Evolutionary conservation across 2,113 vertebrate species (phyloP).

Genomic region (Dolichotis patagonum): DNA sequence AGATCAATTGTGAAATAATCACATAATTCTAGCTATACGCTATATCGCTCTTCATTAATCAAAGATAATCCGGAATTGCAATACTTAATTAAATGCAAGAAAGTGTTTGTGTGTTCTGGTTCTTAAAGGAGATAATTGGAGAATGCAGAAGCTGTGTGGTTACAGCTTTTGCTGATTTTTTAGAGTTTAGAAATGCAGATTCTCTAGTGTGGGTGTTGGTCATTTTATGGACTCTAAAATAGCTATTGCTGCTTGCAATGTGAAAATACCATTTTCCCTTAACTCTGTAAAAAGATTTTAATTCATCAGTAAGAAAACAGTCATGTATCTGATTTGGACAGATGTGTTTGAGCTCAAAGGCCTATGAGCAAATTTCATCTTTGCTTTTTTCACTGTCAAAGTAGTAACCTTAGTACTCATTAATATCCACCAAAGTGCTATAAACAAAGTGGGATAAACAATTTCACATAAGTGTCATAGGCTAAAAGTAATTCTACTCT

Average conservation of each 20-base stretch:
- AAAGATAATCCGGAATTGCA: conserved; percentile 83
- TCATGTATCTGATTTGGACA: not conserved
- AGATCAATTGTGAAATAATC: conserved; percentile 84
- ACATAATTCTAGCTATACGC: conserved; percentile 82
- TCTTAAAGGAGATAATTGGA: conserved; percentile 80
- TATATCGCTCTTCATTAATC: conserved; percentile 83
- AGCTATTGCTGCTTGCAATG: conserved; percentile 16
- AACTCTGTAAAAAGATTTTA: not conserved
- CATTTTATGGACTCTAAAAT: conserved; percentile 31
- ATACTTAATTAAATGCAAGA: conserved; percentile 83
- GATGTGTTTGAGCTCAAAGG: conserved; percentile 17
- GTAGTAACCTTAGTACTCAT: not conserved
- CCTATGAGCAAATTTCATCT: not conserved
- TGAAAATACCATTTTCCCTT: not conserved
- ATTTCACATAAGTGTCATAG: no score
- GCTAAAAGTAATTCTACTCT: not conserved
- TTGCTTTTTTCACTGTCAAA: not conserved
- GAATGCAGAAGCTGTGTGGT: conserved; percentile 69
- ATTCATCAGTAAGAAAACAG: not conserved
- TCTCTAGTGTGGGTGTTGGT: not conserved
- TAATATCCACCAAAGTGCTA: not conserved
- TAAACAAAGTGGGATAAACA: no score
- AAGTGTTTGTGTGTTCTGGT: conserved; percentile 82
- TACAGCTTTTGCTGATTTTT: conserved; percentile 71
- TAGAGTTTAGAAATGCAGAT: conserved; percentile 56